Base-by-base conservation (phyloP, 2,797 vertebrate species). In the Botia almorhae region DNA sequence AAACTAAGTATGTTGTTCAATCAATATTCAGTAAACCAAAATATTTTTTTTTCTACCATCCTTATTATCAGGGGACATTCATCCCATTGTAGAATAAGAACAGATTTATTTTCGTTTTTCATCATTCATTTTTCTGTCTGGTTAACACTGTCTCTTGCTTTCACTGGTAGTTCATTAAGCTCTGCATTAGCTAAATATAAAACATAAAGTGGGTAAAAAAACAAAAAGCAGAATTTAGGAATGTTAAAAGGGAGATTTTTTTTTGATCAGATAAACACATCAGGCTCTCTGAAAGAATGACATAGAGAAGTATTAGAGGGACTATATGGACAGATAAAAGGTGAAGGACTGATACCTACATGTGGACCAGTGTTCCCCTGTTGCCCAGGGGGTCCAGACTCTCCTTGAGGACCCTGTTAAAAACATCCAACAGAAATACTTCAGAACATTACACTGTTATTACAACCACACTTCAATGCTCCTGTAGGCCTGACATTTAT, bases 361-460 rank as follows among this genome's bases (percentile, higher is more conserved):
- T 96, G 94, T 43, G 94, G 85, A 56, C 95, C 95, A 51, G 94
- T 89, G 80, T 93, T 94, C 80, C 95, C 95, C 90, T 96, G 95
- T 80, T 96, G 95, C 50, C 95, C 95, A 76, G 91, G 91, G 69
- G 95, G 95, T 81, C 95, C 95, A 43, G 94, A 93, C 81, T 96
- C 95, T 74, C 95, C 95, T 91, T 95, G 93, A 75, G 95, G 93
- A 82, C 95, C 95, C 95, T 96, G 85, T 87, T 5, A 36, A 81
- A 2, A 73, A 79, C 72, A 73, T 76, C 12, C 36, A 73, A 72
- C 3, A n/a, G n/a, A 36, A 63, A 61, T 50, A 53, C 2, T 26
- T n/a, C 7, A 56, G 13, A 58, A 29, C 23, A 81, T 14, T 4
- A 67, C 26, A 55, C 21, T 33, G 16, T 55, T 48, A 74, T 60